Percentiles rank a stretch among this genome's conserved stretches.
These are phyloP conservation scores for human (Homo sapiens) DNA, from an alignment of 2,113 vertebrate species.

Conservation along the genomic window GRCh38 chr4:160708001-160708500, in stretches of 20 bases:
- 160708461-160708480: neutral
- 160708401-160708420: neutral
- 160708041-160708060: neutral
- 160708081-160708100: neutral
- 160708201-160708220: neutral
- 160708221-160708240: neutral
- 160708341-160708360: neutral
- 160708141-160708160: neutral
- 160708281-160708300: neutral
- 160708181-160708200: neutral
- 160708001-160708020: neutral
- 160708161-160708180: neutral
- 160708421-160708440: neutral
- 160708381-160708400: neutral
- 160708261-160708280: rapidly evolving
- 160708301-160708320: neutral
- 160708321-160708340: neutral
- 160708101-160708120: neutral
- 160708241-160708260: neutral
- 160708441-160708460: neutral
- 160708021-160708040: neutral
- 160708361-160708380: neutral
- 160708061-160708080: neutral
- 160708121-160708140: neutral
- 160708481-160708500: neutral